Evolutionary conservation across 1,140 invertebrate genomes (phyloP).

Genomic region (Drosophila ogumai): DNA sequence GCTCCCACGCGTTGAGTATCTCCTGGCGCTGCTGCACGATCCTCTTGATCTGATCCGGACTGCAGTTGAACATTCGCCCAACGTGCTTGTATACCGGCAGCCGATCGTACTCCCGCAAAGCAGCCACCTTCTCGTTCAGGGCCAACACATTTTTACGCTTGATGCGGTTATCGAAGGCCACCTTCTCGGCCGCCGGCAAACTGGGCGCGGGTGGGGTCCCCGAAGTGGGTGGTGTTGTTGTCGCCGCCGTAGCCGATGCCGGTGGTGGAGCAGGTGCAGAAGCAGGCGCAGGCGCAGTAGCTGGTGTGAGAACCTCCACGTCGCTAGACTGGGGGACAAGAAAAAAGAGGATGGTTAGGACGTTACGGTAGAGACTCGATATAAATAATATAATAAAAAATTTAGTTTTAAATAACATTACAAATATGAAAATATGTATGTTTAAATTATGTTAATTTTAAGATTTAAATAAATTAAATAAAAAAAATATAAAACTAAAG

Average conservation of each 20-base stretch:
- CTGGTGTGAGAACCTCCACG: constrained; percentile 25
- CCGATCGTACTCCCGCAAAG: constrained; percentile 75
- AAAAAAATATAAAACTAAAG: too few species aligned
- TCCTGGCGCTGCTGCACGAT: constrained; percentile 77
- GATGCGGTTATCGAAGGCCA: constrained; percentile 80
- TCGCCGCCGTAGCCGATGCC: neutral
- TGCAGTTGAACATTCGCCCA: constrained; percentile 78
- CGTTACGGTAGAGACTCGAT: neutral
- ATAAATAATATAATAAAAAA: too few species aligned
- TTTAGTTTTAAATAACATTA: too few species aligned
- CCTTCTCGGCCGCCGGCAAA: constrained; percentile 67
- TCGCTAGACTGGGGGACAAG: constrained; percentile 16
- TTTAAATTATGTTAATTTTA: too few species aligned
- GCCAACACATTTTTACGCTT: constrained; percentile 82
- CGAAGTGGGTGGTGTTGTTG: constrained; percentile 15
- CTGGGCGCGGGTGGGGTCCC: constrained; percentile 31
- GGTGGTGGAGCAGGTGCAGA: constrained; percentile 25
- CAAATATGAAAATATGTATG: too few species aligned
- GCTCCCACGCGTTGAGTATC: constrained; percentile 79
- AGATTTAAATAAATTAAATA: too few species aligned
- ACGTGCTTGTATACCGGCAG: constrained; percentile 79
- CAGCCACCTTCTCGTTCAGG: constrained; percentile 79
- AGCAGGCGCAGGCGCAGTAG: constrained; percentile 33
- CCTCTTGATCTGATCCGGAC: constrained; percentile 82
- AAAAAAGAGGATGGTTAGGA: neutral